A percentile compares a stretch with the other conserved stretches of the same genome.
These are phyloP conservation scores for Cyprinodon brontotheroides DNA, from an alignment of 2,113 vertebrate species.

Conservation along the genomic window DNA sequence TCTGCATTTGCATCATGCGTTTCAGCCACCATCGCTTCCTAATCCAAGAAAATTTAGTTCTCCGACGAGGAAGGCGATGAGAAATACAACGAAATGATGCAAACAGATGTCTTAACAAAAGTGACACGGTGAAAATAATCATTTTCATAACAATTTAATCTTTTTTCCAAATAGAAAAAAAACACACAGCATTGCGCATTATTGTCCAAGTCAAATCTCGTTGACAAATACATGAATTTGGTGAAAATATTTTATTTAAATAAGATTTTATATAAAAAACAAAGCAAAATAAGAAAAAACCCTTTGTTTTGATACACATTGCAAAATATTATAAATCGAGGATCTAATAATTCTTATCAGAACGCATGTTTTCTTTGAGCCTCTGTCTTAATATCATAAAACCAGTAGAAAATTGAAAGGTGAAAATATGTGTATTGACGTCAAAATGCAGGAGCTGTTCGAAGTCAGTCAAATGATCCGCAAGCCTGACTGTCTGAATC, in stretches of 20 bases:
- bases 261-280: background rate
- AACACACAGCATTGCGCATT: background rate
- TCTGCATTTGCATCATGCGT: slow-evolving; percentile 8
- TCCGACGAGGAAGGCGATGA: background rate
- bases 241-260: background rate
- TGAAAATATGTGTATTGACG: background rate
- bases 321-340: background rate
- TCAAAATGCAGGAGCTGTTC: background rate
- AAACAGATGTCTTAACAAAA: background rate
- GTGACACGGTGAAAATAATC: background rate
- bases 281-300: background rate
- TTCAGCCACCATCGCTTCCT: slow-evolving; percentile 4
- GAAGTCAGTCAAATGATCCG: background rate
- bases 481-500: background rate
- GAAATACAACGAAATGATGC: background rate
- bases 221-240: background rate
- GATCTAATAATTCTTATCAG: background rate
- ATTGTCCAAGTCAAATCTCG: background rate
- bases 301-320: background rate
- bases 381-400: background rate
- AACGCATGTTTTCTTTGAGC: background rate
- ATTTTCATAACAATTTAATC: background rate
- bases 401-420: background rate
- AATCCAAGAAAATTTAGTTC: slow-evolving; percentile 26
- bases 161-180: background rate